A percentile compares a stretch with the other conserved stretches of the same genome.
Evolutionary conservation across 2,113 vertebrate species (phyloP).

Genomic region (Oceanodroma tethys): DNA sequence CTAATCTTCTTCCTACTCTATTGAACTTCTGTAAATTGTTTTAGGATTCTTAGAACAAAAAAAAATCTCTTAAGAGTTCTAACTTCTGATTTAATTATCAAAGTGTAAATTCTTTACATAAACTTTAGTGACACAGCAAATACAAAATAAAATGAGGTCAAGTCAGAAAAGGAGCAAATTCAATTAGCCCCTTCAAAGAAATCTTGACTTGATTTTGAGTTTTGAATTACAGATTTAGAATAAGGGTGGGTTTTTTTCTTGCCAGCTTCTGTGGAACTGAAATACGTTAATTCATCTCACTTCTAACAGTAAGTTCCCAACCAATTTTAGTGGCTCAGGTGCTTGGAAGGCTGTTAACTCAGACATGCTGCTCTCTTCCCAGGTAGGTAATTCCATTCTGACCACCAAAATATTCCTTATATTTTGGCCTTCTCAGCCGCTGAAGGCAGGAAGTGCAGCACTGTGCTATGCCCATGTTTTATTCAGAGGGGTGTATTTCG

Average conservation of each 20-base stretch:
- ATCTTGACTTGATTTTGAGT: neutral
- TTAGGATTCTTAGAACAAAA: neutral
- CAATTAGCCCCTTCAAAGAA: slow-evolving; percentile 11
- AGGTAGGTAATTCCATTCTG: neutral
- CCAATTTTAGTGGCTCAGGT: neutral
- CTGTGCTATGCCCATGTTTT: neutral
- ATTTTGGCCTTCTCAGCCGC: neutral
- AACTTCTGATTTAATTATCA: slow-evolving; percentile 24
- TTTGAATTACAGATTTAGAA: neutral
- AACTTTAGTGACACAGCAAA: neutral
- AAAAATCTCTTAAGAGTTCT: neutral
- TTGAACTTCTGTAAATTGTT: slow-evolving; percentile 11
- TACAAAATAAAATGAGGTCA: neutral
- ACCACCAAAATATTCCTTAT: neutral
- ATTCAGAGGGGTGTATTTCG: neutral
- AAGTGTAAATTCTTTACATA: neutral
- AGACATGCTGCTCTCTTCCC: neutral
- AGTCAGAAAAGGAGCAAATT: slow-evolving; percentile 4
- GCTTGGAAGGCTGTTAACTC: neutral
- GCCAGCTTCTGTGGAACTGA: neutral
- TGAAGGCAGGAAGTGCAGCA: neutral
- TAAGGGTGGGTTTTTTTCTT: neutral
- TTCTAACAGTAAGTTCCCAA: neutral
- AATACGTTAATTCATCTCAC: neutral
- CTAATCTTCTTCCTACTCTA: neutral